These are phyloP conservation scores for Limnephilus auricula DNA, from an alignment of 2,888 invertebrate genomes.

Conservation along the genomic window DNA sequence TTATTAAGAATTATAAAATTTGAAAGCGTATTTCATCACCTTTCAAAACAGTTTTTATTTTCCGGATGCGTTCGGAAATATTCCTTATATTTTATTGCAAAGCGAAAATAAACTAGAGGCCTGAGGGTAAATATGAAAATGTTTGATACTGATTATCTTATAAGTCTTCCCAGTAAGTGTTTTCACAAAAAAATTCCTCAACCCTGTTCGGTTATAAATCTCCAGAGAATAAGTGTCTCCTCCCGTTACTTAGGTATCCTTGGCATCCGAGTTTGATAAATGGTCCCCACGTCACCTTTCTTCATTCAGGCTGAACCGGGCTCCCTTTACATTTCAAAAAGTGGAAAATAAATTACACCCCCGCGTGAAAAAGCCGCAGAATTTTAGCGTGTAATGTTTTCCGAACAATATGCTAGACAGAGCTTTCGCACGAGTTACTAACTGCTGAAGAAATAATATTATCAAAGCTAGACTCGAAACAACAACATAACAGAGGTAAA, in stretches of 20 bases:
- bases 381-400: not conserved
- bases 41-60: too few species aligned
- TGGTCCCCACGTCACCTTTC: conserved; percentile 41
- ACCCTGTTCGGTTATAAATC: conserved; percentile 40
- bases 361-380: not conserved
- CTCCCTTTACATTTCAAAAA: not conserved
- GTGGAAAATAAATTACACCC: conserved; percentile 11
- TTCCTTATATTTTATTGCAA: too few species aligned
- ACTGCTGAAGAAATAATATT: conserved; percentile 2
- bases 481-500: not conserved
- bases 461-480: not conserved
- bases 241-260: conserved; percentile 33
- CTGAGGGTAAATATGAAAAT: not conserved
- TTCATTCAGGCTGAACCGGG: conserved; percentile 30
- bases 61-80: too few species aligned
- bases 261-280: conserved; percentile 48
- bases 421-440: not conserved
- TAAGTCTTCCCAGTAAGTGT: not conserved
- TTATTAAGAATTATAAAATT: too few species aligned
- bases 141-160: not conserved
- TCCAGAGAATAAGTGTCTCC: conserved; percentile 38
- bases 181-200: conserved; percentile 13
- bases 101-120: too few species aligned
- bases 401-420: not conserved
- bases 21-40: too few species aligned